These are phyloP conservation scores for Neoitamus cyanurus DNA, from an alignment of 2,888 invertebrate genomes.

Conservation along the genomic window DNA sequence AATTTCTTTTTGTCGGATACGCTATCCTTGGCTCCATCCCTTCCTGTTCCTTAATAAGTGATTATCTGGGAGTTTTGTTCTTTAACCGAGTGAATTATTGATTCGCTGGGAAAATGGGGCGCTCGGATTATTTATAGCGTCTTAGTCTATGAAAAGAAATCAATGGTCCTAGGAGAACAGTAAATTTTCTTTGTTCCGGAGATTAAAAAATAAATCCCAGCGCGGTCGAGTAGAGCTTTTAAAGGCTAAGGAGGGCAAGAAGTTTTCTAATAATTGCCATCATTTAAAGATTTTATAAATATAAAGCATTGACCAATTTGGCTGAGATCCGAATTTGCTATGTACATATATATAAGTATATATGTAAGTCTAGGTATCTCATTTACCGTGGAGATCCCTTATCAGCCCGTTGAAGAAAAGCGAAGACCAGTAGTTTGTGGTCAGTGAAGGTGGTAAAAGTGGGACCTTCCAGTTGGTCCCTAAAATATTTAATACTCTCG, in stretches of 20 bases:
- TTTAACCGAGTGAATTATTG: slow-evolving; percentile 43
- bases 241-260: not conserved
- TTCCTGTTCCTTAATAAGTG: slow-evolving; percentile 42
- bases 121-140: slow-evolving; percentile 20
- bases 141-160: slow-evolving; percentile 29
- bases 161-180: not conserved
- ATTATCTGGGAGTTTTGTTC: slow-evolving; percentile 45
- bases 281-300: not conserved
- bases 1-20: slow-evolving; percentile 37
- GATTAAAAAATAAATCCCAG: not conserved
- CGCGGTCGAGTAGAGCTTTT: not conserved
- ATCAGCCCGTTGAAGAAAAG: too few relatives aligned
- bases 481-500: too few relatives aligned
- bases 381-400: too few relatives aligned
- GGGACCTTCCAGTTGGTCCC: too few relatives aligned
- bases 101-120: slow-evolving; percentile 23
- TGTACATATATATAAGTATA: too few relatives aligned
- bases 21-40: slow-evolving; percentile 16
- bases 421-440: too few relatives aligned
- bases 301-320: too few relatives aligned
- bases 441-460: too few relatives aligned
- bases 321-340: too few relatives aligned
- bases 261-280: not conserved
- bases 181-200: not conserved
- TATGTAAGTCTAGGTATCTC: too few relatives aligned